phyloP scores from a whole-genome alignment of 2,888 invertebrate genomes.

The Rutpela maculata region DNA sequence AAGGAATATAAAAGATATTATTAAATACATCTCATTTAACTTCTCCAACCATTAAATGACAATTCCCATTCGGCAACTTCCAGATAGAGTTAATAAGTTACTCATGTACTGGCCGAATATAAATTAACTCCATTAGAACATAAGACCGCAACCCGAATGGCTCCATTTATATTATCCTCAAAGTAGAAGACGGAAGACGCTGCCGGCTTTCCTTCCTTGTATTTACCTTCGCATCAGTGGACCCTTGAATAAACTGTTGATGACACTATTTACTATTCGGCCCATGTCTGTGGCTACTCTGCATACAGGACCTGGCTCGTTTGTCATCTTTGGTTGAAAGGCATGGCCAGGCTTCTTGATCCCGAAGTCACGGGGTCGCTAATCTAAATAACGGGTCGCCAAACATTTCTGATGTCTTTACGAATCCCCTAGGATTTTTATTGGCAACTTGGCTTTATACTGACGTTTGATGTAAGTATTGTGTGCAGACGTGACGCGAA shows the following conservation, averaged over 20 bases:
- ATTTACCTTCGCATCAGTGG: constrained; percentile 29
- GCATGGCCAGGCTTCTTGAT: constrained; percentile 51
- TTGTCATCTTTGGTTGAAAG: constrained; percentile 59
- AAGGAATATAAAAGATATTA: too few relatives aligned
- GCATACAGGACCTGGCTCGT: constrained; percentile 60
- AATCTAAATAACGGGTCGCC: constrained; percentile 57
- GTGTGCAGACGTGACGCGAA: constrained; percentile 48
- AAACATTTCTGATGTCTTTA: constrained; percentile 53
- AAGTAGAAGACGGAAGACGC: constrained; percentile 1
- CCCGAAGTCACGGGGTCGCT: constrained; percentile 52
- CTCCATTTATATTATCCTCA: background rate
- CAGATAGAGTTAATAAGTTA: too few relatives aligned
- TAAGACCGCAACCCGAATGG: constrained; percentile 2
- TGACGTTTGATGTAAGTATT: constrained; percentile 54
- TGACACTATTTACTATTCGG: constrained; percentile 62
- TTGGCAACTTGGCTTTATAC: constrained; percentile 52
- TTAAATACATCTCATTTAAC: too few relatives aligned
- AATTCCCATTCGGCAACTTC: too few relatives aligned
- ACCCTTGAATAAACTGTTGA: constrained; percentile 56
- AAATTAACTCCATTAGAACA: background rate
- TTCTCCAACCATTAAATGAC: too few relatives aligned
- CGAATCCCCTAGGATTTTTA: constrained; percentile 54
- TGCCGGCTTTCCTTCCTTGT: background rate
- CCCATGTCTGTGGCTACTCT: constrained; percentile 58
- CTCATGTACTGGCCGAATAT: background rate